A percentile compares a stretch with the other conserved stretches of the same genome.
phyloP scores from a whole-genome alignment of 2,888 invertebrate genomes.

The Archips xylosteana region DNA sequence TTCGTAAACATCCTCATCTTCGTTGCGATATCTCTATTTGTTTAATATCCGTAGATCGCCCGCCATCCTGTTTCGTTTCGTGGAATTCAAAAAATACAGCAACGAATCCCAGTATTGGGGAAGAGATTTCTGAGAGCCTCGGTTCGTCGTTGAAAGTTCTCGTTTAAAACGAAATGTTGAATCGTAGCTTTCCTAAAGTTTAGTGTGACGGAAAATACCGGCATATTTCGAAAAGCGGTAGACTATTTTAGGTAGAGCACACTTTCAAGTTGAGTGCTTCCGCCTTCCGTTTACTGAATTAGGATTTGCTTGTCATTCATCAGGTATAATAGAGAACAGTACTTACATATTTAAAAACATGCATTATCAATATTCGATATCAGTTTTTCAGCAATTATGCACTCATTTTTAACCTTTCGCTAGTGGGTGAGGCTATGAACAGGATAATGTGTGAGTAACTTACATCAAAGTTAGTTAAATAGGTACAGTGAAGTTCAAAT shows the following conservation, averaged over 20 bases:
- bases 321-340: neutral
- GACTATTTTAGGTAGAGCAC: slow-evolving; percentile 32
- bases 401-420: too few species aligned
- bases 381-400: neutral
- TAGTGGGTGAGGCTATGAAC: too few species aligned
- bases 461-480: too few species aligned
- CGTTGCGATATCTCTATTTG: slow-evolving; percentile 34
- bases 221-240: slow-evolving; percentile 35
- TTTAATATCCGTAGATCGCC: slow-evolving; percentile 43
- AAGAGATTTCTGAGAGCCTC: slow-evolving; percentile 34
- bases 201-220: slow-evolving; percentile 35
- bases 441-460: too few species aligned
- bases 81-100: slow-evolving; percentile 49
- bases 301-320: slow-evolving; percentile 14
- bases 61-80: slow-evolving; percentile 47
- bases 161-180: slow-evolving; percentile 38
- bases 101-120: slow-evolving; percentile 46
- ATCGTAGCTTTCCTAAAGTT: slow-evolving; percentile 40
- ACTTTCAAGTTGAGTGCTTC: slow-evolving; percentile 35
- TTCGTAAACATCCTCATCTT: slow-evolving; percentile 27
- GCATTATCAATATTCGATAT: too few species aligned
- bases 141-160: slow-evolving; percentile 26
- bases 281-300: slow-evolving; percentile 18
- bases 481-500: neutral
- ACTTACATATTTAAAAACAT: too few species aligned